phyloP scores from a whole-genome alignment of 2,888 invertebrate species.

The Protodeltote pygarga region DNA sequence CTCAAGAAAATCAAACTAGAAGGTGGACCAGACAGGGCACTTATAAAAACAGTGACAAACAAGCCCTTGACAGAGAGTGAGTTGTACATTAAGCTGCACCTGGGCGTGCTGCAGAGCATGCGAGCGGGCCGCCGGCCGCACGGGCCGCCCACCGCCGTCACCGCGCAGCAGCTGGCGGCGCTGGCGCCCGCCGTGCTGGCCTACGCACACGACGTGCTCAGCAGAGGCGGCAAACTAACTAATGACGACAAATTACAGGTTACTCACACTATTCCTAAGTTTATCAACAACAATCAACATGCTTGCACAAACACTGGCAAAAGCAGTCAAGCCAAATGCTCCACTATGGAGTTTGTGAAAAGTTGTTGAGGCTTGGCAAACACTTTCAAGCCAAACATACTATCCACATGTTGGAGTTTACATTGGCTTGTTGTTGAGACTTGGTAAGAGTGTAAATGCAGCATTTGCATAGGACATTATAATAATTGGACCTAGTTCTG shows the following conservation, averaged over 20 bases:
- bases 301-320: no score
- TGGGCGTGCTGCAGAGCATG: slow-evolving; percentile 89
- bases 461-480: no score
- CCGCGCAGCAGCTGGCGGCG: slow-evolving; percentile 87
- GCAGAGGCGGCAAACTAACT: slow-evolving; percentile 69
- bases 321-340: no score
- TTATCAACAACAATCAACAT: no score
- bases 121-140: slow-evolving; percentile 81
- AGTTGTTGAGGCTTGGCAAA: no score
- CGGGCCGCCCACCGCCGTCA: slow-evolving; percentile 88
- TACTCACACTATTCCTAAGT: no score
- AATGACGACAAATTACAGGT: slow-evolving; percentile 78
- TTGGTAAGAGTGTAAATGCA: no score
- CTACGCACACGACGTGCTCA: slow-evolving; percentile 70
- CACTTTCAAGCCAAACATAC: no score
- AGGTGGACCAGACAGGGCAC: slow-evolving; percentile 58
- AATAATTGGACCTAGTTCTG: no score
- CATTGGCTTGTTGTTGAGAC: no score
- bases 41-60: slow-evolving; percentile 59
- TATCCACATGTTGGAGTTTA: no score
- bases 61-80: slow-evolving; percentile 68
- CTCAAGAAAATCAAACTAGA: slow-evolving; percentile 79
- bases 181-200: slow-evolving; percentile 79
- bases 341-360: no score
- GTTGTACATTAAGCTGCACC: slow-evolving; percentile 89